phyloP scores from a whole-genome alignment of 2,888 invertebrate species.

The Pristionchus maxplancki region DNA sequence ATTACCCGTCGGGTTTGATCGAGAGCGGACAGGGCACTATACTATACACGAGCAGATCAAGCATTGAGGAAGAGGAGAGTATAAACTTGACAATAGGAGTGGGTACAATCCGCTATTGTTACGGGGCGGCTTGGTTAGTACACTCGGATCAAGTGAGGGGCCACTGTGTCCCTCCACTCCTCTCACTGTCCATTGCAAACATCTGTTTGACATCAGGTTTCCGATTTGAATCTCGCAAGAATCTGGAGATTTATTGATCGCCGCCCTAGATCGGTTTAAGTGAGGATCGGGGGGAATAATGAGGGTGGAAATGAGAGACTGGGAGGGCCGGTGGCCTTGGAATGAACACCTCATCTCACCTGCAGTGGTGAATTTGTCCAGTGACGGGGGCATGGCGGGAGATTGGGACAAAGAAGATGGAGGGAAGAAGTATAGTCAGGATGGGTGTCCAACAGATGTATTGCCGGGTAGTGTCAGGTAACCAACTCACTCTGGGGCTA shows the following conservation, averaged over 20 bases:
- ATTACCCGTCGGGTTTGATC: constrained; percentile 30
- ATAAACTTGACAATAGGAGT: neutral
- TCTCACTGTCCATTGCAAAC: constrained; percentile 37
- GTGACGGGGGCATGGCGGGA: constrained; percentile 39
- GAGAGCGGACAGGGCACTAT: neutral
- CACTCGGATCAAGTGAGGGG: constrained; percentile 19
- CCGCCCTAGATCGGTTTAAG: neutral
- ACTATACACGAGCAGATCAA: neutral
- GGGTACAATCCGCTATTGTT: neutral
- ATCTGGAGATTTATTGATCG: constrained; percentile 11
- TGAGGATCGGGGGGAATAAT: neutral
- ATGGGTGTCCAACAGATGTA: neutral
- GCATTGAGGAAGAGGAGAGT: neutral
- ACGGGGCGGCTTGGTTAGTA: neutral
- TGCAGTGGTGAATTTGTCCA: constrained; percentile 40
- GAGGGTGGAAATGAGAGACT: neutral
- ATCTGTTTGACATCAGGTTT: constrained; percentile 43
- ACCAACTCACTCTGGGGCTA: constrained; percentile 15
- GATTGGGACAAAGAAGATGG: constrained; percentile 17
- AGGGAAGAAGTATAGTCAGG: neutral
- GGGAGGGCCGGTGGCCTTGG: neutral
- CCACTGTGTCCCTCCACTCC: constrained; percentile 35
- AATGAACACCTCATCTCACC: neutral
- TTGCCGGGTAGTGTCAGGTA: constrained; percentile 14
- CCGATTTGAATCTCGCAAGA: neutral